A percentile compares a stretch with the other conserved stretches of the same genome.
Evolutionary conservation across 2,888 invertebrate genomes (phyloP).

Genomic region (Nasonovia ribisnigri): DNA sequence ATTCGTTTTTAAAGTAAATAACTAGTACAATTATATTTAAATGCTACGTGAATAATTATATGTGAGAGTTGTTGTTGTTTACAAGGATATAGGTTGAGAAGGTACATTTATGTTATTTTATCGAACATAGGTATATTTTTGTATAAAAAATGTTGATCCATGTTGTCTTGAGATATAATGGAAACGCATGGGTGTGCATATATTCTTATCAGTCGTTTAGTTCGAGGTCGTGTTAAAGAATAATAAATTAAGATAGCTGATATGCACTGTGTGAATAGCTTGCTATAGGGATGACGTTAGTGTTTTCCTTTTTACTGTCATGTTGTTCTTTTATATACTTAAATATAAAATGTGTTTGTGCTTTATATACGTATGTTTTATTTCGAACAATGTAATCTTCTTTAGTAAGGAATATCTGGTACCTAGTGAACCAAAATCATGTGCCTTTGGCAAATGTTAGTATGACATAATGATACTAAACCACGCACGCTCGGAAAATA

Average conservation of each 20-base stretch:
- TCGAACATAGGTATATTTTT: not conserved
- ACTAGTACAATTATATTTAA: not conserved
- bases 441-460: not conserved
- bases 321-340: not conserved
- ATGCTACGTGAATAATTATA: not conserved
- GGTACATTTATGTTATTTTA: not conserved
- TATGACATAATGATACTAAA: not conserved
- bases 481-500: slow-evolving; percentile 10
- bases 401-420: not conserved
- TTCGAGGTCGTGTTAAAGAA: slow-evolving; percentile 27
- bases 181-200: not conserved
- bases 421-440: not conserved
- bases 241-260: slow-evolving; percentile 23
- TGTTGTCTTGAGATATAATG: not conserved
- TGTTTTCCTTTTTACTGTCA: not conserved
- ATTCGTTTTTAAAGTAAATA: not conserved
- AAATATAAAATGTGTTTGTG: not conserved
- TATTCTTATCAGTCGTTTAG: not conserved
- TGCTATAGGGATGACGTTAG: not conserved
- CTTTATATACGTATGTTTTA: not conserved
- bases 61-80: not conserved
- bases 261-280: not conserved
- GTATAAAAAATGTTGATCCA: not conserved
- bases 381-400: slow-evolving; percentile 31
- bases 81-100: not conserved